phyloP scores from a whole-genome alignment of 1,140 invertebrate species.

The Nylanderia fulva region DNA sequence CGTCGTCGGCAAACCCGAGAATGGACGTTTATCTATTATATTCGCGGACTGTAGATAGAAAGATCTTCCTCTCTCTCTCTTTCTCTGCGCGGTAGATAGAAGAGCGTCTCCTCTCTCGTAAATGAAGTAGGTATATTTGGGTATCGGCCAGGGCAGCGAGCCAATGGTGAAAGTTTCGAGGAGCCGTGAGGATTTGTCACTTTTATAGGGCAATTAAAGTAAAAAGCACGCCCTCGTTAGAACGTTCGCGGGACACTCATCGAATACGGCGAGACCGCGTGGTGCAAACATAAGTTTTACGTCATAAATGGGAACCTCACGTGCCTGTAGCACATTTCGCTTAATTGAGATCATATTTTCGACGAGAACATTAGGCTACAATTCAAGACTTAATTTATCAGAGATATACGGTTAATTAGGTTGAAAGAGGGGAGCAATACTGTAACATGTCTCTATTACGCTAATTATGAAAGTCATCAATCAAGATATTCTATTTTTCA shows the following conservation, averaged over 20 bases:
- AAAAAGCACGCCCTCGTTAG: slow-evolving; percentile 51
- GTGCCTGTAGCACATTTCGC: slow-evolving; percentile 1
- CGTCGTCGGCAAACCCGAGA: slow-evolving; percentile 28
- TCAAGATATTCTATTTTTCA: not conserved
- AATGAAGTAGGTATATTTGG: slow-evolving; percentile 61
- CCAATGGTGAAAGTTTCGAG: slow-evolving; percentile 55
- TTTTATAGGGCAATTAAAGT: slow-evolving; percentile 58
- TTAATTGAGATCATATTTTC: slow-evolving; percentile 33
- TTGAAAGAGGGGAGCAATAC: not conserved
- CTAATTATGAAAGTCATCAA: not conserved
- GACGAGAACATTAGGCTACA: not conserved
- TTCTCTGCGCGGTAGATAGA: not conserved
- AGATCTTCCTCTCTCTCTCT: not conserved
- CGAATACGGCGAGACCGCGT: slow-evolving; percentile 2
- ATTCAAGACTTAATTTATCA: slow-evolving; percentile 15
- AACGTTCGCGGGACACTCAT: slow-evolving; percentile 8
- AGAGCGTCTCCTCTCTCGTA: slow-evolving; percentile 1
- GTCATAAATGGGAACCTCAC: slow-evolving; percentile 19
- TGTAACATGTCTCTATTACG: not conserved
- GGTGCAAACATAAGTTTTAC: slow-evolving; percentile 29
- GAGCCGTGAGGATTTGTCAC: slow-evolving; percentile 51
- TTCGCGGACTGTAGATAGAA: slow-evolving; percentile 3
- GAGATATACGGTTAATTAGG: slow-evolving; percentile 13
- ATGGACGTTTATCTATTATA: slow-evolving; percentile 60
- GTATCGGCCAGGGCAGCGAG: slow-evolving; percentile 53